Percentiles rank a stretch among this genome's conserved stretches.
These are phyloP conservation scores for Philotrypesis tridentata DNA, from an alignment of 1,140 invertebrate species.

Conservation along the genomic window DNA sequence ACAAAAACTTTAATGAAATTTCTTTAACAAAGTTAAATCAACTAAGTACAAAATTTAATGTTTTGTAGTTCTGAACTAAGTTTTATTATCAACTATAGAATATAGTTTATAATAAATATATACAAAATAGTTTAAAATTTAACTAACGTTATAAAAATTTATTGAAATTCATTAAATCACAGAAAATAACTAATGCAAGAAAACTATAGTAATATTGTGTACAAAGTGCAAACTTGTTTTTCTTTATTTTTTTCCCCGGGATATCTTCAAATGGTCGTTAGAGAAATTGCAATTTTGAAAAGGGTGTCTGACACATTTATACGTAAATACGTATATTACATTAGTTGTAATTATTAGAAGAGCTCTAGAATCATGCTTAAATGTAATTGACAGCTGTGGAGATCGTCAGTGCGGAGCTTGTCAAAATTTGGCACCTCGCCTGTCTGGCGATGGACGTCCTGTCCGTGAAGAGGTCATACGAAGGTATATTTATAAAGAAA, in stretches of 20 bases:
- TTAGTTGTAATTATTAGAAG: conserved; percentile 14
- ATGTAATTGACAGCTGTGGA: conserved; percentile 70
- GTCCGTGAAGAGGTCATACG: conserved; percentile 69
- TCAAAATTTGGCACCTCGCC: conserved; percentile 70
- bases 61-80: neutral
- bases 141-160: too few species aligned
- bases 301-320: neutral
- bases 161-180: too few species aligned
- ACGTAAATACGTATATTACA: neutral
- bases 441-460: conserved; percentile 70
- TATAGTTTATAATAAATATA: too few species aligned
- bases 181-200: too few species aligned
- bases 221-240: too few species aligned
- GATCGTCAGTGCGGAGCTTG: conserved; percentile 71
- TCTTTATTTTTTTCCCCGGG: too few species aligned
- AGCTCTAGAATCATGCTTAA: conserved; percentile 68
- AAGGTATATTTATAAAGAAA: conserved; percentile 64
- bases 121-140: too few species aligned
- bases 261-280: neutral
- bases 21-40: too few species aligned
- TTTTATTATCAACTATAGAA: conserved; percentile 48
- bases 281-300: neutral
- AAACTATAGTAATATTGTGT: too few species aligned
- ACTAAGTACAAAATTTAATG: neutral
- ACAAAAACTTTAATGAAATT: neutral